Evolutionary conservation across 2,888 invertebrate species (phyloP), one percentile per base, ranked within the genome.

Genomic region (Spodoptera littoralis): DNA sequence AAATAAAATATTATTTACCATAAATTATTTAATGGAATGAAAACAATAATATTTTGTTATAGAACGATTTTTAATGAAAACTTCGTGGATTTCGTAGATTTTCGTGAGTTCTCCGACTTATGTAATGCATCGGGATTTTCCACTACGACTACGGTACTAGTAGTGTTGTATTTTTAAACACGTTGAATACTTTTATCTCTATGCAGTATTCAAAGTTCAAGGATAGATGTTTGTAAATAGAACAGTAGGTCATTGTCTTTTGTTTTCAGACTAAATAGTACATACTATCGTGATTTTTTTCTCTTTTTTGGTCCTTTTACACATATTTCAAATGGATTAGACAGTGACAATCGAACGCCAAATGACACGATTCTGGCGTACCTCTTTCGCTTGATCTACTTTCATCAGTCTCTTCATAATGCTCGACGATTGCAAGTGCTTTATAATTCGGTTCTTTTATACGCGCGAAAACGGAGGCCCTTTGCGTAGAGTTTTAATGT

Each of bases 121-220:
- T 65, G 43, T 60, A 73, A 72, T 18, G 9, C 3, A 12, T 50
- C 48, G 43, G 65, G 47, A 1, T 46, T 65, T 73, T 72, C 73
- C 36, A 36, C 36, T 36, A 36, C 73, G 70, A 51, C 49, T 59
- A 3, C 13, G 9, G 46, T 27, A 13, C 47, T 41, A 46, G 30
- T 27, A 36, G 57, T 49, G 8, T 12, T 5, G 13, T 59, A 44
- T 12, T 3, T 52, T 44, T 9, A 41, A 45, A 56, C 2, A 13
- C 6, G 30, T 48, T 5, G 9, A 18, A 56, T 72, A 36, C 9
- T 43, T 41, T 55, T 50, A 69, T 64, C 56, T 45, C 11, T 1
- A n/a, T 46, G 27, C 44, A 43, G 42, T 55, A 4, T 45, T 18
- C 13, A 12, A 9, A 3, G 59, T 59, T 62, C 62, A 56, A 59